Evolutionary conservation across 2,888 invertebrate species (phyloP).

Genomic region (Capitulum mitella): DNA sequence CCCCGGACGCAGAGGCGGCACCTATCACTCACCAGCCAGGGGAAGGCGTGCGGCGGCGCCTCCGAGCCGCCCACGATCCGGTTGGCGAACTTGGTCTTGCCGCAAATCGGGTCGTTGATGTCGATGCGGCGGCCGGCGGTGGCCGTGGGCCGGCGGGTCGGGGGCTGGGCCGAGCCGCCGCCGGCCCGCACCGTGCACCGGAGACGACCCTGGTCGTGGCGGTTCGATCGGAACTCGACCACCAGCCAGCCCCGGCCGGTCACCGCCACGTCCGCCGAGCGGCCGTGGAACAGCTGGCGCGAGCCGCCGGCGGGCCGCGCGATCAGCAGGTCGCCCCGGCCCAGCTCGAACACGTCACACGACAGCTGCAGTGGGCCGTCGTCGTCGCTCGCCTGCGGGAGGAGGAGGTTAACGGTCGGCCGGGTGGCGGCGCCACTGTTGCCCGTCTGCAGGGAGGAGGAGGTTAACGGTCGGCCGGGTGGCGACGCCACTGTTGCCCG

Average conservation of each 20-base stretch:
- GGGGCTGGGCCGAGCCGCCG: neutral
- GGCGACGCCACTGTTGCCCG: neutral
- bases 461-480: neutral
- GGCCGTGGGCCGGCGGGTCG: neutral
- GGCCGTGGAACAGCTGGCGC: neutral
- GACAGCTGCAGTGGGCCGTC: neutral
- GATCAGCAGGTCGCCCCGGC: neutral
- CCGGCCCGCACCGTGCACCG: slow-evolving; percentile 21
- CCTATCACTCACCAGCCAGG: slow-evolving; percentile 18
- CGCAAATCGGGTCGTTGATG: neutral
- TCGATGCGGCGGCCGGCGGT: neutral
- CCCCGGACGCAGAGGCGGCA: too few relatives aligned
- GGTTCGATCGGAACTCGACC: neutral
- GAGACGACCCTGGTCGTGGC: slow-evolving; percentile 4
- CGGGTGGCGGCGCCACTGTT: neutral
- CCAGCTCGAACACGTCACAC: neutral
- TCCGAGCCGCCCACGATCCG: neutral
- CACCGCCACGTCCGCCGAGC: neutral
- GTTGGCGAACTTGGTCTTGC: neutral
- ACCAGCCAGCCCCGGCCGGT: neutral
- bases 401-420: neutral
- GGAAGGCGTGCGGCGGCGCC: neutral
- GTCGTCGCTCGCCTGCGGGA: neutral
- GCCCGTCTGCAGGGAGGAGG: too few relatives aligned
- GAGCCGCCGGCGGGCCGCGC: neutral